Evolutionary conservation across 1,140 invertebrate species (phyloP), one percentile per base, ranked within the genome.

Genomic region (Lepidurus couesii): DNA sequence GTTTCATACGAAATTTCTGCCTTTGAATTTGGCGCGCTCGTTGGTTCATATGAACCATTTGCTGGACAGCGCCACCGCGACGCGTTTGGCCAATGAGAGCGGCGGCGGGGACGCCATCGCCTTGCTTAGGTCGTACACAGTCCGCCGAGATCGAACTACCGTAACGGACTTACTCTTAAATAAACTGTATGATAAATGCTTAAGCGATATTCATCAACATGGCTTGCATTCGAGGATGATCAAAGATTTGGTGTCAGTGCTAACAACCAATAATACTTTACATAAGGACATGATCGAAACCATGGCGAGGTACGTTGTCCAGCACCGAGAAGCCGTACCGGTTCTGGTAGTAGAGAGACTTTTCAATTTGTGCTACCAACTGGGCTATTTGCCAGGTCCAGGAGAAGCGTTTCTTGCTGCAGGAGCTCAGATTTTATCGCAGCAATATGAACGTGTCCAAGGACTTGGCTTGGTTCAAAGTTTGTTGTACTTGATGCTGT

Each of bases 261-360:
- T 77, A 7, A 1, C 43, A 1, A 44, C 43, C 4, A 77, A 77
- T 34, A 44, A 47, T 13, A 44, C 47, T 21, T 47, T 77, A 16
- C 34, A 77, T 24, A 5, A 86, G 1, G 83, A 84, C 78, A 79
- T 87, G 53, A 75, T 87, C 6, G 85, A 88, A 75, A 82, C 83
- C 21, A 84, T 87, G 81, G 84, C 83, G 7, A 82, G 83, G 7
- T 88, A 87, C 81, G 78, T 88, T 24, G 78, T 84, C 2, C 78
- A 84, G 10, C 81, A 86, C 75, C 82, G 84, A 73, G 79, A 83
- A 5, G 81, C 83, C 80, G 79, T 88, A 21, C 81, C 85, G 0
- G 87, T 85, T 7, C 86, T 86, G 74, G 86, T 85, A 65, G 86
- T 84, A 10, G 86, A 87, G 79, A 87, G 86, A 82, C 81, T 88